Base-by-base conservation (phyloP, 2,113 vertebrate species). In the Uria lomvia region DNA sequence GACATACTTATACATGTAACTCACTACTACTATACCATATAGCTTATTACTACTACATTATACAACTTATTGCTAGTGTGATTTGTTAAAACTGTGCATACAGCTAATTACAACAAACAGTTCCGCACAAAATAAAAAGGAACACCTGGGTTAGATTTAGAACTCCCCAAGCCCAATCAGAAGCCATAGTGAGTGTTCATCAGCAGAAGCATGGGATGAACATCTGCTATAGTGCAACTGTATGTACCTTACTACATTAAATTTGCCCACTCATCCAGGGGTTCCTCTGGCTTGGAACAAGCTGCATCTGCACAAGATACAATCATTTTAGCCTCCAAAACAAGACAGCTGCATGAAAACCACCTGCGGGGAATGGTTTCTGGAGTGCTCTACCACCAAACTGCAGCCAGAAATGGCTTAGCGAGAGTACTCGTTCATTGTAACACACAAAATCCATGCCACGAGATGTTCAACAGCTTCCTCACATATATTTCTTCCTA, bases 351-450 rank as follows among this genome's bases (percentile, higher is more conserved):
- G 40, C 26, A 30, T 13, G 23, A 62, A 67, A 50, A n/a, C 19
- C 22, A 55, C 30, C 18, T 43, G n/a, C 56, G 17, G 18, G 10
- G 27, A 90, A 82, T 36, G 36, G 17, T 43, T 93, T 85, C 70
- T 72, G 70, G 56, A 82, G 43, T 43, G 22, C 11, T 66, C 12
- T 58, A 34, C 5, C 32, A 59, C 14, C 9, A 49, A 43, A 27
- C 2, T 15, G 26, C 47, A 79, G 66, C 17, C 50, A 74, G 47
- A 11, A 82, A 21, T 0, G 2, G 14, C 53, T 81, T 52, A 38
- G 29, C 9, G 47, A 36, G 30, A 71, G 24, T 9, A 12, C 8
- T 36, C 0, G 0, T 3, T 49, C 24, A 16, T 2, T 36, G 3
- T 8, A 36, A 53, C 15, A 56, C 8, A 71, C 3, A 67, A 67